Evolutionary conservation across 2,113 vertebrate genomes (phyloP).

Genomic region (Bufo bufo): DNA sequence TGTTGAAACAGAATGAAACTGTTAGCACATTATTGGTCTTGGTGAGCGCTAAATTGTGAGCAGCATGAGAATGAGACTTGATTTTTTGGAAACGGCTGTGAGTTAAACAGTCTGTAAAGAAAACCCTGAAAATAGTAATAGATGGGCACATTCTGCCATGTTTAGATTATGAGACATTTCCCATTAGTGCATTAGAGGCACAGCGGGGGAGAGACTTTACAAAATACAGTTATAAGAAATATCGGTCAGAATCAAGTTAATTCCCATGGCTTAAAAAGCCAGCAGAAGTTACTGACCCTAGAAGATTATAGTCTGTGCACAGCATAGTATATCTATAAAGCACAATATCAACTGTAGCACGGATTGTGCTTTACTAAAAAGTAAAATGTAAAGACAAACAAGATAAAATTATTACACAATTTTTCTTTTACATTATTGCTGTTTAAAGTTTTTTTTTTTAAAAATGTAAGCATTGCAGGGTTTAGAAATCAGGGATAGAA

Average conservation of each 20-base stretch:
- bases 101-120: slow-evolving; percentile 54
- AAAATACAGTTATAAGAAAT: slow-evolving; percentile 32
- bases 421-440: no score
- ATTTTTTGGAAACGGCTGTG: slow-evolving; percentile 37
- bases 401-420: no score
- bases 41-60: slow-evolving; percentile 45
- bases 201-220: slow-evolving; percentile 24
- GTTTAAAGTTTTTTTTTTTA: no score
- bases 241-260: slow-evolving; percentile 23
- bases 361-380: neutral
- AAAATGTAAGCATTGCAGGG: no score
- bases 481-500: no score
- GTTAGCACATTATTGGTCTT: slow-evolving; percentile 48
- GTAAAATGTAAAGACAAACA: neutral
- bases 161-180: slow-evolving; percentile 34
- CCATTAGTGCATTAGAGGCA: slow-evolving; percentile 48
- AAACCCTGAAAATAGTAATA: slow-evolving; percentile 43
- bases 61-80: slow-evolving; percentile 40
- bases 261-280: slow-evolving; percentile 33
- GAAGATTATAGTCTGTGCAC: neutral
- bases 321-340: neutral
- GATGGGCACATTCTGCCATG: slow-evolving; percentile 31
- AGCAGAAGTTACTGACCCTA: slow-evolving; percentile 38
- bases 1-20: slow-evolving; percentile 47
- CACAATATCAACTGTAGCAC: neutral